Conservation (phyloP, 2,888 invertebrate species). For the Nomada fabriciana region DNA sequence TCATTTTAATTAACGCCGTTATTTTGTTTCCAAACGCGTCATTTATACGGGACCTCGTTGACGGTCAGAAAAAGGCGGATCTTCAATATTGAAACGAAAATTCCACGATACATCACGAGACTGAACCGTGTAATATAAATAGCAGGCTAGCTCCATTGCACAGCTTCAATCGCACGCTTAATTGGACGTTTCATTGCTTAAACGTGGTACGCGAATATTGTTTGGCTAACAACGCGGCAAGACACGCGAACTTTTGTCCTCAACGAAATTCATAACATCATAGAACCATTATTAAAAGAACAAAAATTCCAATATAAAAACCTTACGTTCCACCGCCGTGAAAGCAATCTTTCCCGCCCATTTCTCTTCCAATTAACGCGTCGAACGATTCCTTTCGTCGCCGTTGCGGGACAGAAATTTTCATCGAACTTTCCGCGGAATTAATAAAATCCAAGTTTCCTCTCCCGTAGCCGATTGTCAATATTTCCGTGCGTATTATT, state of each 20-base stretch:
- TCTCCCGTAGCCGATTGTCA: background rate
- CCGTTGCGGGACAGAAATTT: background rate
- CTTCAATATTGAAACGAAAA: background rate
- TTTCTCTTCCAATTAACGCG: background rate
- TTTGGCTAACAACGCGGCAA: too few species aligned
- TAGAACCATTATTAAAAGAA: too few species aligned
- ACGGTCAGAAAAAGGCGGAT: background rate
- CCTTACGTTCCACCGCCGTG: background rate
- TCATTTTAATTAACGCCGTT: slow-evolving; percentile 14
- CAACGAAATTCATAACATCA: too few species aligned
- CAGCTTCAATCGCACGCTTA: background rate
- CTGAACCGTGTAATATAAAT: too few species aligned
- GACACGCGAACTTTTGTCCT: too few species aligned
- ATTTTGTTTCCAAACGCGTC: slow-evolving; percentile 4
- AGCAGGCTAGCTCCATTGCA: background rate
- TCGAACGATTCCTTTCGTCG: background rate
- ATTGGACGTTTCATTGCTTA: too few species aligned
- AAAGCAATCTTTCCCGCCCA: background rate
- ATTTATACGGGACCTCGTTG: background rate
- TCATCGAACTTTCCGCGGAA: background rate
- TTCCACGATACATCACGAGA: background rate
- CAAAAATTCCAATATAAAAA: too few species aligned
- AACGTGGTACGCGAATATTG: too few species aligned
- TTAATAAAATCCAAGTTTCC: background rate
- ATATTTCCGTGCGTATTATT: slow-evolving; percentile 13